Base-by-base conservation (phyloP, 2,888 invertebrate species). In the Axea sp. region DNA sequence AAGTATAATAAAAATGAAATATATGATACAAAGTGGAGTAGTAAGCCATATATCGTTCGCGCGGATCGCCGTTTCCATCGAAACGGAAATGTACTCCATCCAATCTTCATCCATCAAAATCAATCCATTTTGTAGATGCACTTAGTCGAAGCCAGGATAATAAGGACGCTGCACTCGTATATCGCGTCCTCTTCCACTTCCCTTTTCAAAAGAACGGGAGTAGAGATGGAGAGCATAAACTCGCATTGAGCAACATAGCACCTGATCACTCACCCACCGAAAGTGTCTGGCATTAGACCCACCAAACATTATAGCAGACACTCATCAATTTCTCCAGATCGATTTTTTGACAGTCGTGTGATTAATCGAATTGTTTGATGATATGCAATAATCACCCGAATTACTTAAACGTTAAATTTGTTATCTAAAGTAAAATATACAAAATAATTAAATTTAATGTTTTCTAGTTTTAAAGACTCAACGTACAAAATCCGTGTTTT, bases 61-160 rank as follows among this genome's bases (percentile, higher is more conserved):
- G 33, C 45, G 31, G 33, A 53, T 47, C 53, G 47, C 35, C 31
- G 57, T 55, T 64, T 51, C 65, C 51, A 62, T 62, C 55, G 31
- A 31, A 60, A 55, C 62, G 47, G 55, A 62, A 62, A 71, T 62
- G 71, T 60, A 71, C 64, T 77, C 75, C 76, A 76, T 78, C 78
- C 81, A 80, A 80, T 81, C 80, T 79, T 76, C 80, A 82, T 83
- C 80, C 77, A 82, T 84, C 82, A 82, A 83, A 84, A 84, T 80
- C 81, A 80, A 83, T 83, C 78, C 73, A 72, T 74, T 76, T 78
- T 72, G 76, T 76, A 76, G 78, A 78, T 78, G 78, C 80, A 78
- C 78, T 79, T 76, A 75, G 78, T 75, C 75, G 75, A 76, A 65
- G 74, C 64, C 62, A 22, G 31, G 55, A 47, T 53, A 72, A 59